Evolutionary conservation across 2,888 invertebrate genomes (phyloP).

Genomic region (Hipparchia semele): DNA sequence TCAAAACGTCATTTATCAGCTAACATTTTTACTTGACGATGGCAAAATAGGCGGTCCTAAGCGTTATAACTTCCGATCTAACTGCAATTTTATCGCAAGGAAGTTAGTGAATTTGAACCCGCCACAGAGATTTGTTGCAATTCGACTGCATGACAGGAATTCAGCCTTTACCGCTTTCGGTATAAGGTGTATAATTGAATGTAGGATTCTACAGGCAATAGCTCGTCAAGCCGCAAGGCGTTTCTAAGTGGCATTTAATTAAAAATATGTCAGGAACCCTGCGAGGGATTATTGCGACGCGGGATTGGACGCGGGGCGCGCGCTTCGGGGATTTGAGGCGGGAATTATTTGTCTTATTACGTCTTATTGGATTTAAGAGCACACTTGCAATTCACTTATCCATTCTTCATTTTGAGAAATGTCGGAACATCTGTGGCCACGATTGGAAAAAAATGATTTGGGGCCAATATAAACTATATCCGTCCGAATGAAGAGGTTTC

Average conservation of each 20-base stretch:
- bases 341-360: slow-evolving; percentile 28
- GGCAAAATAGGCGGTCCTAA: background rate
- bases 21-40: too few species aligned
- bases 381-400: slow-evolving; percentile 6
- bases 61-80: slow-evolving; percentile 3
- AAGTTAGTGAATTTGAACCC: slow-evolving; percentile 10
- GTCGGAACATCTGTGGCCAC: slow-evolving; percentile 8
- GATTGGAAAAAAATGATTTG: background rate
- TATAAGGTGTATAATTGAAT: slow-evolving; percentile 7
- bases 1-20: too few species aligned
- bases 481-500: too few species aligned
- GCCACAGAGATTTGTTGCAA: slow-evolving; percentile 12
- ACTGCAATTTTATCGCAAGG: slow-evolving; percentile 17
- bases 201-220: slow-evolving; percentile 18
- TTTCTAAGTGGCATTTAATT: slow-evolving; percentile 70
- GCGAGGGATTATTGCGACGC: slow-evolving; percentile 33
- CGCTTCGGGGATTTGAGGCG: slow-evolving; percentile 4
- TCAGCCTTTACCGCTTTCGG: background rate
- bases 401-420: slow-evolving; percentile 6
- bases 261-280: slow-evolving; percentile 67
- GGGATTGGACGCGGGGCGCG: slow-evolving; percentile 12
- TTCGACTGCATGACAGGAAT: background rate
- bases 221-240: slow-evolving; percentile 42
- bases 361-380: slow-evolving; percentile 26
- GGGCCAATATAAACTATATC: too few species aligned